Evolutionary conservation across 2,797 vertebrate genomes (phyloP).

Genomic region (Pangasius sanitwongsei): DNA sequence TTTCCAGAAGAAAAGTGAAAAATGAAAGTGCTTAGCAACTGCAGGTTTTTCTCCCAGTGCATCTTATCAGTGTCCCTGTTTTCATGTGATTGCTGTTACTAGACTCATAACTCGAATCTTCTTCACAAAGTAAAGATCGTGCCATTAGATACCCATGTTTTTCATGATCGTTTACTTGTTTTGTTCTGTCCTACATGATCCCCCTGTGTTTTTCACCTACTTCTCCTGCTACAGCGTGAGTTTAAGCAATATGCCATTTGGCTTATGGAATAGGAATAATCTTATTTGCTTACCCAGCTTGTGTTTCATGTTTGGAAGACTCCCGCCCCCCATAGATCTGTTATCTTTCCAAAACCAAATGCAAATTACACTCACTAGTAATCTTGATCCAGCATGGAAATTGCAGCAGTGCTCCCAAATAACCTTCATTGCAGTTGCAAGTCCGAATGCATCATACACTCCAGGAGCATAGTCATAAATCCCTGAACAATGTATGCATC

Average conservation of each 20-base stretch:
- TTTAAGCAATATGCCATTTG: background rate
- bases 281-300: slow-evolving; percentile 42
- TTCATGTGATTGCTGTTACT: background rate
- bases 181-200: no score
- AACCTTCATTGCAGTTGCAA: background rate
- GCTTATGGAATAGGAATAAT: background rate
- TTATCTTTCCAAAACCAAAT: slow-evolving; percentile 28
- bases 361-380: slow-evolving; percentile 22
- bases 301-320: background rate
- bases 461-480: background rate
- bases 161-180: background rate
- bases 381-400: slow-evolving; percentile 22
- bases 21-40: background rate
- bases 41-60: background rate
- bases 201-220: background rate
- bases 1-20: background rate
- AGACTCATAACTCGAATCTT: background rate
- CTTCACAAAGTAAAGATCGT: background rate
- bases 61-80: background rate
- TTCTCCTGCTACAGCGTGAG: background rate
- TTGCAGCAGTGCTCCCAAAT: background rate
- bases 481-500: background rate
- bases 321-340: background rate
- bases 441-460: background rate
- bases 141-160: background rate